phyloP scores from a whole-genome alignment of 2,797 vertebrate species.

The Thalassophryne amazonica region DNA sequence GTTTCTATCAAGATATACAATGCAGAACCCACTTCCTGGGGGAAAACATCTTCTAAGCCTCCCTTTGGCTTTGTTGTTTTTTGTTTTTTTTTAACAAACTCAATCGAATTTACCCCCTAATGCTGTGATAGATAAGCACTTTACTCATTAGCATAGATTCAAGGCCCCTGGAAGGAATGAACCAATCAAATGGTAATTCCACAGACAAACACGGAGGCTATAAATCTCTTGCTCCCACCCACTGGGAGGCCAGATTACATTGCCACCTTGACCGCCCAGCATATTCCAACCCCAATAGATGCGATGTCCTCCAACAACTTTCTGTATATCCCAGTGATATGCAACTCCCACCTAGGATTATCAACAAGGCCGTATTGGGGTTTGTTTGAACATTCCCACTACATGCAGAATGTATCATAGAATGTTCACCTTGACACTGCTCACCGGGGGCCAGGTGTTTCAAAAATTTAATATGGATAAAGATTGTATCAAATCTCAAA shows the following conservation, averaged over 20 bases:
- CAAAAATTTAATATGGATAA: no score
- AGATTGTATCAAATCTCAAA: no score
- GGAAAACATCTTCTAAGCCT: slow-evolving; percentile 37
- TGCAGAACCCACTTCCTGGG: no score
- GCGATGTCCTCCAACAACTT: slow-evolving; percentile 49
- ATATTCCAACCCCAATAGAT: slow-evolving; percentile 35
- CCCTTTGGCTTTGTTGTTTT: slow-evolving; percentile 27
- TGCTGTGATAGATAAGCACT: slow-evolving; percentile 72
- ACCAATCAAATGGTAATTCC: slow-evolving; percentile 76
- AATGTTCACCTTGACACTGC: not conserved
- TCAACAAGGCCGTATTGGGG: not conserved
- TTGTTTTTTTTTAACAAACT: slow-evolving; percentile 49
- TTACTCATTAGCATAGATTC: slow-evolving; percentile 74
- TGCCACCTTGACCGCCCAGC: slow-evolving; percentile 33
- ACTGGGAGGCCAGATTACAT: slow-evolving; percentile 54
- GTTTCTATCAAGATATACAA: no score
- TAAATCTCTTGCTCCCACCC: slow-evolving; percentile 65
- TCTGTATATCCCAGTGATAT: slow-evolving; percentile 41
- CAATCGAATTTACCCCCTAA: slow-evolving; percentile 70
- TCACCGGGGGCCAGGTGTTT: no score
- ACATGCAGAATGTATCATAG: not conserved
- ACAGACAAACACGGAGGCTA: slow-evolving; percentile 66
- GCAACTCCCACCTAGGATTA: slow-evolving; percentile 3
- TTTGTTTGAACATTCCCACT: not conserved
- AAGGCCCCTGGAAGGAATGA: slow-evolving; percentile 69